Percentiles rank a stretch among this genome's conserved stretches.
Conservation (phyloP, 2,888 invertebrate genomes). For the Limenitis camilla region DNA sequence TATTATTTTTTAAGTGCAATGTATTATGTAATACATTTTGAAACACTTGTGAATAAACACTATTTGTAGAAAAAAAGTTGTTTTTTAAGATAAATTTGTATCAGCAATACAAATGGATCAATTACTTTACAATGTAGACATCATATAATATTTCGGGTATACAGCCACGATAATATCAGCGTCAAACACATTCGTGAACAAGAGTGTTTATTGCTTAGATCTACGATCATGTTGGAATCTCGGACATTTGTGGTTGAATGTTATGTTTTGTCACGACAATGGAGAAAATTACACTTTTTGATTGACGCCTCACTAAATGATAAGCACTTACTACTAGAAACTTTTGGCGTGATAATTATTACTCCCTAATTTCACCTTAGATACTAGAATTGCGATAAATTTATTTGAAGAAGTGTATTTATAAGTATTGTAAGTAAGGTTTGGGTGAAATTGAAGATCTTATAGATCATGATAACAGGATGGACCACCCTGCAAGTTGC, state of each 20-base stretch:
- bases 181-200: conserved; percentile 37
- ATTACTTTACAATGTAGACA: too few relatives aligned
- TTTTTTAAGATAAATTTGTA: too few relatives aligned
- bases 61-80: too few relatives aligned
- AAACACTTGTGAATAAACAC: too few relatives aligned
- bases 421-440: not conserved
- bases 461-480: conserved; percentile 14
- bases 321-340: too few relatives aligned
- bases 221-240: conserved; percentile 44
- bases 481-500: conserved; percentile 65
- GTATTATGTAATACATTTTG: too few relatives aligned
- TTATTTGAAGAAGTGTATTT: not conserved
- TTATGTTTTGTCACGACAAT: conserved; percentile 32
- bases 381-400: not conserved
- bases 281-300: not conserved
- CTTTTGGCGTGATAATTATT: too few relatives aligned
- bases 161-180: conserved; percentile 37
- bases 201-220: conserved; percentile 46
- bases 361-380: not conserved
- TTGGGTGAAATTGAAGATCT: conserved; percentile 12
- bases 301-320: not conserved
- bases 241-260: conserved; percentile 36
- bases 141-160: not conserved
- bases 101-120: too few relatives aligned
- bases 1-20: too few relatives aligned